phyloP scores from a whole-genome alignment of 2,888 invertebrate species.

The Caenorhabditis sp. region DNA sequence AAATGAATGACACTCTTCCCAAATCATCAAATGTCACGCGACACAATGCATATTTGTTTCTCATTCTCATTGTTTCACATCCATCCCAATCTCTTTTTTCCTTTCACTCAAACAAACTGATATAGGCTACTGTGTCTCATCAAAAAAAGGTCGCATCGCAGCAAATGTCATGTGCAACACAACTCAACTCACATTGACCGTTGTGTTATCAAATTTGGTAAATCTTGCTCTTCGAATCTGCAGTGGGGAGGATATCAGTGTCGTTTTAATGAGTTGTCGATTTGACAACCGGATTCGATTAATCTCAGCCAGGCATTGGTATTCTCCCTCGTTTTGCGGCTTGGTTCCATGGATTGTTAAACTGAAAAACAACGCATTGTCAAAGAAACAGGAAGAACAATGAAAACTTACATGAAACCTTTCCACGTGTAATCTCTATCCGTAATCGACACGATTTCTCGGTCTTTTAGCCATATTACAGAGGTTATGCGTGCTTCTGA shows the following conservation, averaged over 20 bases:
- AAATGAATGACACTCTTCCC: constrained; percentile 34
- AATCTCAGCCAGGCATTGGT: constrained; percentile 78
- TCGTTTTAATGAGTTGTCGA: constrained; percentile 69
- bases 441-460: constrained; percentile 63
- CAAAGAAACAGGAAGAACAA: too few species aligned
- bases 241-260: constrained; percentile 78
- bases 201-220: constrained; percentile 77
- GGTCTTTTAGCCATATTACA: constrained; percentile 75
- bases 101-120: constrained; percentile 3
- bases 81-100: constrained; percentile 14
- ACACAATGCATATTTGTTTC: constrained; percentile 51
- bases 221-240: constrained; percentile 77
- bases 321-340: constrained; percentile 76
- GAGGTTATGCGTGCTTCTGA: constrained; percentile 54
- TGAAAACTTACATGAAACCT: constrained; percentile 60
- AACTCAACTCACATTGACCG: constrained; percentile 71
- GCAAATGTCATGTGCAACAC: constrained; percentile 7
- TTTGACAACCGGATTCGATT: constrained; percentile 72
- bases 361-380: constrained; percentile 64
- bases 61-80: too few species aligned
- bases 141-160: too few species aligned
- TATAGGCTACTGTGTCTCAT: too few species aligned
- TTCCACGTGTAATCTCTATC: constrained; percentile 62
- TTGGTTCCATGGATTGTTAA: constrained; percentile 63
- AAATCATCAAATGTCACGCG: constrained; percentile 62